These are phyloP conservation scores for Orthonevra nobilis DNA, from an alignment of 2,888 invertebrate species.

Conservation along the genomic window DNA sequence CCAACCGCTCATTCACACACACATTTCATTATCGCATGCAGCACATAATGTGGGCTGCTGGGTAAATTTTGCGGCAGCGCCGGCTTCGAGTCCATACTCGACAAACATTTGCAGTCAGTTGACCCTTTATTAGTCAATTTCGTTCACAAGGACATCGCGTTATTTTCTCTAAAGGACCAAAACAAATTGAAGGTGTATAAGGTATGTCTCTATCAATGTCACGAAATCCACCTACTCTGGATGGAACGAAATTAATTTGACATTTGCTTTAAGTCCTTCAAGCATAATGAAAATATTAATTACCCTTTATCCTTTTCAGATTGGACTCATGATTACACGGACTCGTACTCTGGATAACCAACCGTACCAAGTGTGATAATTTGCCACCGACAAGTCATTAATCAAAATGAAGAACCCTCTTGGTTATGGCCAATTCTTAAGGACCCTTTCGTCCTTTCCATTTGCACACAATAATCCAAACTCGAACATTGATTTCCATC, in stretches of 20 bases:
- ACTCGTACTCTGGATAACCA: background rate
- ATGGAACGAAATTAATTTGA: constrained; percentile 50
- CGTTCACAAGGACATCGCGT: constrained; percentile 25
- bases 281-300: constrained; percentile 53
- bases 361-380: constrained; percentile 26
- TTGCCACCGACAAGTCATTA: constrained; percentile 30
- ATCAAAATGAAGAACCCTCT: constrained; percentile 34
- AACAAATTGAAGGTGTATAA: constrained; percentile 51
- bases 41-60: constrained; percentile 1
- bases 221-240: background rate
- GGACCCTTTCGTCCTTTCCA: background rate
- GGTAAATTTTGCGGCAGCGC: constrained; percentile 1
- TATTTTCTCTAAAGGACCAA: constrained; percentile 15
- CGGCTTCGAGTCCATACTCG: too few species aligned
- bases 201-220: constrained; percentile 30
- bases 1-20: constrained; percentile 1
- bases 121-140: constrained; percentile 54
- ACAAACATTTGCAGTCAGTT: constrained; percentile 4
- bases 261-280: constrained; percentile 22
- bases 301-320: constrained; percentile 32
- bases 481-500: constrained; percentile 33
- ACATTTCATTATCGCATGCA: constrained; percentile 34
- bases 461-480: constrained; percentile 15
- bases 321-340: constrained; percentile 21
- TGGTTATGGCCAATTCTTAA: background rate